Conservation (phyloP, 2,888 invertebrate genomes). For the Rhagonycha lutea region DNA sequence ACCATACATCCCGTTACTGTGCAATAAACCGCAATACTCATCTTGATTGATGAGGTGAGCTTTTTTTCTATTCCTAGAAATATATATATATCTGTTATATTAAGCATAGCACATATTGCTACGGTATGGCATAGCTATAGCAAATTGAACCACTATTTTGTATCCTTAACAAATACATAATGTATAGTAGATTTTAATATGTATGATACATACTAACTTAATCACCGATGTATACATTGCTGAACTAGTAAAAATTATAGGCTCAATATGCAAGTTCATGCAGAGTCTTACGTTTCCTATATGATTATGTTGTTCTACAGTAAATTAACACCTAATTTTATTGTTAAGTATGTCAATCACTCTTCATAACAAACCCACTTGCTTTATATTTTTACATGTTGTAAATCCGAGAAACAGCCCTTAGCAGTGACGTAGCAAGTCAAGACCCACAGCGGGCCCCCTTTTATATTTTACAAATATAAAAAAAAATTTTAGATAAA, state of each 20-base stretch:
- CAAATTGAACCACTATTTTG: not conserved
- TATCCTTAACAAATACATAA: not conserved
- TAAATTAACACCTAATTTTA: not conserved
- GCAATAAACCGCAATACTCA: not conserved
- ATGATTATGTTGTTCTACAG: not conserved
- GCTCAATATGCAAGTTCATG: not conserved
- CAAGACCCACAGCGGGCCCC: too few species aligned
- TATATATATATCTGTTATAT: not conserved
- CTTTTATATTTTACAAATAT: too few species aligned
- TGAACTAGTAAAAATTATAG: not conserved
- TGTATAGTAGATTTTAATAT: not conserved
- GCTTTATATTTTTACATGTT: not conserved
- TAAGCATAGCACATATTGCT: too few species aligned
- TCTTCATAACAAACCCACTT: not conserved
- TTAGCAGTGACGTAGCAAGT: too few species aligned
- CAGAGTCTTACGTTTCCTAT: not conserved
- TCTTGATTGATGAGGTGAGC: not conserved
- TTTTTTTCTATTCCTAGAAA: not conserved
- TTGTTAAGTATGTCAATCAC: not conserved
- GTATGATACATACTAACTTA: not conserved
- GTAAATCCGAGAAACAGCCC: not conserved
- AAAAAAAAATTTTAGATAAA: too few species aligned
- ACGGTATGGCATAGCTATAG: not conserved
- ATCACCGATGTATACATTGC: not conserved
- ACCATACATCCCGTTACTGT: not conserved